Evolutionary conservation across 2,797 vertebrate genomes (phyloP), one percentile per base, ranked within the genome.

Genomic region (Huso huso): DNA sequence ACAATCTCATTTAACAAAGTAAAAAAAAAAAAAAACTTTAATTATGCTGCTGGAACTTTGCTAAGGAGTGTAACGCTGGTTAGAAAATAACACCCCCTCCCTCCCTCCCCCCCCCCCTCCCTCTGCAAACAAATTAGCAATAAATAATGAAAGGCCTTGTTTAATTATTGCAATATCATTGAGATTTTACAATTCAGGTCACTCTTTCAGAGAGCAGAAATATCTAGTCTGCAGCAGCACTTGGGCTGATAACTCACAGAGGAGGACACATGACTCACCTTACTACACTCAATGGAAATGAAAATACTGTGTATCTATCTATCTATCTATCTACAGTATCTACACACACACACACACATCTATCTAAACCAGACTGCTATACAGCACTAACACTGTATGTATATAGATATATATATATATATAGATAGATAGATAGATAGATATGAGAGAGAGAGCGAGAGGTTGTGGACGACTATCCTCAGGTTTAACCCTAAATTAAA

Each of bases 21-120:
- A 18, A 18, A n/a, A n/a, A 23, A 23, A 23, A 23, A 23, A 23
- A 23, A 1, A 37, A 2, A 37, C 2, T 7, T 65, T 18, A 18
- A 8, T 11, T 8, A 52, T 63, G n/a, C 11, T 63, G 48, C 62
- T n/a, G 48, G 50, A 9, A 62, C 37, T 48, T 2, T 11, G 48
- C 9, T 6, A 63, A 49, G 15, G 50, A 13, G 48, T 13, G 50
- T 8, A 49, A 12, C 13, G 6, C 49, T 63, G 13, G 9, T 6
- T 6, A 11, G 51, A n/a, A 86, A 89, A 86, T 86, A 89, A 89
- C 85, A 81, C 9, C 12, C 55, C 80, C 85, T 82, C 63, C 81
- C 53, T 74, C 82, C 83, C n/a, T n/a, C 81, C 74, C 79, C 83
- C 75, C 79, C 81, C 75, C 73, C 82, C 81, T 82, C 76, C 69